Conservation (phyloP, 1,140 invertebrate genomes). For the Drosophila sturtevanti region DNA sequence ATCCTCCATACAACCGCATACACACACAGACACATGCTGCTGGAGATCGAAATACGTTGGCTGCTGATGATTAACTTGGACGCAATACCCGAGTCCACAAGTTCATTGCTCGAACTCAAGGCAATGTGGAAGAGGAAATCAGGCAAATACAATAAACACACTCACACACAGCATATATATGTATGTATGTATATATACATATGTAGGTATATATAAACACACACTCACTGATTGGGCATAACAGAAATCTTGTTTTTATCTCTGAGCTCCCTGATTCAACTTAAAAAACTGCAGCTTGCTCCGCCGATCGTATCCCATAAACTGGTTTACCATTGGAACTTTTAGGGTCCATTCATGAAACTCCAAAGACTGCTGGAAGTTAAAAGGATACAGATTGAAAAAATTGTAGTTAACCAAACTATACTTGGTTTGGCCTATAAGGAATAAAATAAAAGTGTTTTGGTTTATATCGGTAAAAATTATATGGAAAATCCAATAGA, state of each 20-base stretch:
- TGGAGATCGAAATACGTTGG: slow-evolving; percentile 54
- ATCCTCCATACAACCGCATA: slow-evolving; percentile 41
- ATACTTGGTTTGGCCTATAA: too few species aligned
- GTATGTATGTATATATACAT: too few species aligned
- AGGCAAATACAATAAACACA: slow-evolving; percentile 34
- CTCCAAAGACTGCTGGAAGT: not conserved
- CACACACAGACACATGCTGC: slow-evolving; percentile 9
- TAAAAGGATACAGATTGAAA: not conserved
- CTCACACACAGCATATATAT: too few species aligned
- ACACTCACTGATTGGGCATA: slow-evolving; percentile 24
- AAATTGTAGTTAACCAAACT: too few species aligned
- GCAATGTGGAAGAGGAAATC: slow-evolving; percentile 54
- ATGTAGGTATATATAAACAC: slow-evolving; percentile 25
- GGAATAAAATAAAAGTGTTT: too few species aligned
- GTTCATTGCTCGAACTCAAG: slow-evolving; percentile 67
- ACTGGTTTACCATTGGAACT: slow-evolving; percentile 27
- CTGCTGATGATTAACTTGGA: slow-evolving; percentile 47
- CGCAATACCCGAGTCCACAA: slow-evolving; percentile 38
- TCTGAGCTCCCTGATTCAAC: slow-evolving; percentile 39
- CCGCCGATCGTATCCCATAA: slow-evolving; percentile 34
- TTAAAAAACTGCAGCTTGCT: not conserved
- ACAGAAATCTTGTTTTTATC: slow-evolving; percentile 26
- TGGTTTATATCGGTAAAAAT: too few species aligned
- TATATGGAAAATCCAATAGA: too few species aligned
- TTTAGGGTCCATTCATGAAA: slow-evolving; percentile 10